These are phyloP conservation scores for Galbula dea DNA, from an alignment of 2,113 vertebrate genomes.

Conservation along the genomic window DNA sequence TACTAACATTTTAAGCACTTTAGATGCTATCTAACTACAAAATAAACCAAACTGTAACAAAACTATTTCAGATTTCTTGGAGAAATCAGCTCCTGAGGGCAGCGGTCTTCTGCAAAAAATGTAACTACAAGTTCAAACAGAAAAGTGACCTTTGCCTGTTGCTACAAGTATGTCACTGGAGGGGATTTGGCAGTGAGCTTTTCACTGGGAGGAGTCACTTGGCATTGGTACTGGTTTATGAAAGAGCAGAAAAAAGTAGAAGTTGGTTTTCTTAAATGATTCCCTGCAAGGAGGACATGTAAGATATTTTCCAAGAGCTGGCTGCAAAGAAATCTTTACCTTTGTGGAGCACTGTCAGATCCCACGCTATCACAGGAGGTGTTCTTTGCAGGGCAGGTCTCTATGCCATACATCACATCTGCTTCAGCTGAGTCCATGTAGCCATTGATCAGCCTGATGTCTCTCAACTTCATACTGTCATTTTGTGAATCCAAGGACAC, in stretches of 20 bases:
- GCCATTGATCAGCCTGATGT: conserved; percentile 63
- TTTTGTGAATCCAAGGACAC: conserved; percentile 81
- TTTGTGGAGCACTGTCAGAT: conserved; percentile 48
- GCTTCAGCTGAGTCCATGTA: conserved; percentile 44
- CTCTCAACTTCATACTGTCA: conserved; percentile 66
- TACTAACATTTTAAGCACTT: neutral
- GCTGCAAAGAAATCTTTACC: conserved; percentile 45
- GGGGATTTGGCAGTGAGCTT: conserved; percentile 32
- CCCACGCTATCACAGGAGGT: conserved; percentile 60
- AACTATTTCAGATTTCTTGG: neutral
- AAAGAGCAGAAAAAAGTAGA: conserved; percentile 23
- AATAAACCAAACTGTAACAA: neutral
- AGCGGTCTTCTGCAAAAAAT: conserved; percentile 17
- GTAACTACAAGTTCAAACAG: conserved; percentile 44
- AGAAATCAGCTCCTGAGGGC: conserved; percentile 1
- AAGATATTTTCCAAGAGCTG: neutral
- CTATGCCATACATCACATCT: neutral
- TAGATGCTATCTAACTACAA: neutral
- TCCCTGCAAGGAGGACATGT: neutral
- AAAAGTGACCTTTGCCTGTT: conserved; percentile 57
- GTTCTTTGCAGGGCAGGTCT: conserved; percentile 15
- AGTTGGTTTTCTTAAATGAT: conserved; percentile 8
- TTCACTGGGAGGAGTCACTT: conserved; percentile 47
- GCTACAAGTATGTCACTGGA: conserved; percentile 29
- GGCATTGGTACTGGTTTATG: conserved; percentile 13